These are phyloP conservation scores for Hoplodrina ambigua DNA, from an alignment of 2,888 invertebrate genomes.

Conservation along the genomic window DNA sequence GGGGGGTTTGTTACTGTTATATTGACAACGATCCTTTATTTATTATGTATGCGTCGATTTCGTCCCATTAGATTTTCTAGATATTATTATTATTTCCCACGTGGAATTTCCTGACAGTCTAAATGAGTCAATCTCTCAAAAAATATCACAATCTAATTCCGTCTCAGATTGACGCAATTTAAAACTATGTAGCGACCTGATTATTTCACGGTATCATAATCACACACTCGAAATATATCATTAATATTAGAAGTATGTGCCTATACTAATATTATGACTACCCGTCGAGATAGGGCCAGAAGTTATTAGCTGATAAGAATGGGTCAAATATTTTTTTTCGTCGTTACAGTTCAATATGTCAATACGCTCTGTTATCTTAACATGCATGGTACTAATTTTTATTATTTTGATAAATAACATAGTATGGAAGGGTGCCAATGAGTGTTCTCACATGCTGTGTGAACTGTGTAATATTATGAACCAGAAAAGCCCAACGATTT, in stretches of 20 bases:
- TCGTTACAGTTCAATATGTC: slow-evolving; percentile 46
- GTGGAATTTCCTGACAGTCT: slow-evolving; percentile 23
- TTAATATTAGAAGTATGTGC: slow-evolving; percentile 17
- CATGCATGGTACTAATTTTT: slow-evolving; percentile 16
- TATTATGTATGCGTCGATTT: background rate
- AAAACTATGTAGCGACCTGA: slow-evolving; percentile 37
- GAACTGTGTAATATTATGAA: background rate
- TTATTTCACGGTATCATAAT: slow-evolving; percentile 36
- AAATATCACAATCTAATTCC: slow-evolving; percentile 21
- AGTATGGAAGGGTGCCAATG: background rate
- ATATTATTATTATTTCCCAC: slow-evolving; percentile 2
- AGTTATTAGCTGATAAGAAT: slow-evolving; percentile 49
- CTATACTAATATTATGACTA: slow-evolving; percentile 45
- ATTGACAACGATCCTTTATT: slow-evolving; percentile 22
- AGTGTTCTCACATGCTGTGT: background rate
- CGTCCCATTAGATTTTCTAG: background rate
- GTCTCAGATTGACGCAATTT: slow-evolving; percentile 31
- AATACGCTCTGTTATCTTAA: slow-evolving; percentile 34
- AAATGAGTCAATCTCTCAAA: slow-evolving; percentile 24
- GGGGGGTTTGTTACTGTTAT: slow-evolving; percentile 29
- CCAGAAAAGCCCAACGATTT: no score
- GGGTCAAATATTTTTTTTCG: slow-evolving; percentile 28
- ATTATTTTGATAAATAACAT: slow-evolving; percentile 6
- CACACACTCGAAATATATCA: slow-evolving; percentile 27
- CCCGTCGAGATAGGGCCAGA: slow-evolving; percentile 28